These are phyloP conservation scores for Gymnodraco acuticeps DNA, from an alignment of 2,797 vertebrate genomes.

Conservation along the genomic window DNA sequence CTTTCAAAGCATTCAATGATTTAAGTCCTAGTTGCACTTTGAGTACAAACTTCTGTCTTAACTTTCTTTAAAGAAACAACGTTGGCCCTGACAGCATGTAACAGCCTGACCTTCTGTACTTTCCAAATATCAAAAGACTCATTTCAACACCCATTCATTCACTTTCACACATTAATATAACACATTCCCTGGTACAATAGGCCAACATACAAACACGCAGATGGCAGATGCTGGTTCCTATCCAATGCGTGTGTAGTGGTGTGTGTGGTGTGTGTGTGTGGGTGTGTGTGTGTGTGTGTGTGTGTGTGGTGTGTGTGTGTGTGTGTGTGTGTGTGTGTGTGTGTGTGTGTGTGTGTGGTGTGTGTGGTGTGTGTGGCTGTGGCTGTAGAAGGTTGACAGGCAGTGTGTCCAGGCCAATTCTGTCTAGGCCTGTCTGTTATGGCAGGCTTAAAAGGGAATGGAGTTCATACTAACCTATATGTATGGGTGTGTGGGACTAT, in stretches of 20 bases:
- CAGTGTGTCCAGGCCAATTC: conserved; percentile 71
- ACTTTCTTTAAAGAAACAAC: conserved; percentile 81
- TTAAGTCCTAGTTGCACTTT: conserved; percentile 64
- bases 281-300: conserved; percentile 22
- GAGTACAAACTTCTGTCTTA: conserved; percentile 72
- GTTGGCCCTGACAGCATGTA: conserved; percentile 80
- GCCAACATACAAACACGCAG: conserved; percentile 86
- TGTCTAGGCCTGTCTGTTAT: conserved; percentile 41
- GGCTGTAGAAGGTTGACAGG: conserved; percentile 79
- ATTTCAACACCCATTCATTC: conserved; percentile 85
- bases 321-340: conserved; percentile 28
- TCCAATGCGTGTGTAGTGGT: conserved; percentile 73
- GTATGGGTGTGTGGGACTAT: neutral
- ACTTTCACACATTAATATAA: conserved; percentile 85
- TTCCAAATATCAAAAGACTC: conserved; percentile 86
- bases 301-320: conserved; percentile 11
- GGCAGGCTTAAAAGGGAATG: conserved; percentile 18
- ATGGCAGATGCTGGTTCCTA: conserved; percentile 80
- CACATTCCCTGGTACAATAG: conserved; percentile 85
- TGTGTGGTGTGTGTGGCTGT: conserved; percentile 41
- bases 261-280: conserved; percentile 28
- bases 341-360: conserved; percentile 13
- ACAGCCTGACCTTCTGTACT: conserved; percentile 85
- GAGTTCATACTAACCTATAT: conserved; percentile 17
- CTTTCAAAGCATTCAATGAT: conserved; percentile 53